Evolutionary conservation across 2,888 invertebrate species (phyloP), one percentile per base, ranked within the genome.

Genomic region (Polydrusus pterygomalis): DNA sequence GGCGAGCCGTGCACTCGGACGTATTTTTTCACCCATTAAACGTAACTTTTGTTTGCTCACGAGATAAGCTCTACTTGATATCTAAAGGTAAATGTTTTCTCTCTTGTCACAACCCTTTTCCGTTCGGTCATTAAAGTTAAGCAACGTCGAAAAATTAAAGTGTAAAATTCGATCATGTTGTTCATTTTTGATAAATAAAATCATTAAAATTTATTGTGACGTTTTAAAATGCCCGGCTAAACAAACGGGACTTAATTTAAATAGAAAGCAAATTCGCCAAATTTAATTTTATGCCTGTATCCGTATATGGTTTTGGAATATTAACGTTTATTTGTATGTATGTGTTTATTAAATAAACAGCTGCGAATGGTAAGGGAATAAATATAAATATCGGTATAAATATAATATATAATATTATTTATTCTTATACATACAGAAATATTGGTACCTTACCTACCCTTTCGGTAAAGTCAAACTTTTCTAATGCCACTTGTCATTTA

Each of bases 221-320:
- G 71, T 71, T 71, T 71, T n/a, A 60, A 75, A 67, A 67, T 67
- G 70, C 49, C 49, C 62, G 56, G 43, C 67, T 54, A 75, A 71
- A 75, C 71, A 75, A 75, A 75, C 67, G 62, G 30, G 67, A 75
- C 71, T 75, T 75, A 75, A 75, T 75, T 75, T 75, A 75, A 75
- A 75, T 75, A 51, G 75, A 30, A 65, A 67, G 67, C 67, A 71
- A 75, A 67, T 75, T 75, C 71, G 60, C 62, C 51, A 71, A 75
- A 75, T 75, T 75, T 75, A 65, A 75, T 75, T 75, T 71, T 62
- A 71, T 62, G 64, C 64, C 58, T 64, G 56, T 70, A 64, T 64
- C n/a, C n/a, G 5, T 25, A 25, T 5, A 74, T 70, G 65, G 70
- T 71, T 54, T 34, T 18, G 71, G 5, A 70, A 75, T 75, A 75